These are phyloP conservation scores for Emydocephalus ijimae DNA, from an alignment of 2,113 vertebrate species.

Conservation along the genomic window DNA sequence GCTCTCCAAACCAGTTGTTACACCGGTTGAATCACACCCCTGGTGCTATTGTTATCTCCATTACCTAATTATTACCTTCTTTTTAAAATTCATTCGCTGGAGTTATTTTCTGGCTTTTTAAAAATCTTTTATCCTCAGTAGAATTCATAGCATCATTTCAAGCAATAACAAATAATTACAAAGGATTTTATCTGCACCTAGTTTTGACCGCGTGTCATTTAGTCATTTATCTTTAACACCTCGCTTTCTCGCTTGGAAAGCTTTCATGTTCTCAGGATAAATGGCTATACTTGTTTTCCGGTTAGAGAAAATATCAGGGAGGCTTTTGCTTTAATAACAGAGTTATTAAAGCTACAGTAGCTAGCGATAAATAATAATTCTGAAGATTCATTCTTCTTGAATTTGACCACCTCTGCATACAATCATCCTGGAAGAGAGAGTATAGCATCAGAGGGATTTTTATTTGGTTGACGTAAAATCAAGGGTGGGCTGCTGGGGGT, in stretches of 20 bases:
- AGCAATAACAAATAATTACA: constrained; percentile 22
- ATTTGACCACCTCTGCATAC: background rate
- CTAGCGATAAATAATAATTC: background rate
- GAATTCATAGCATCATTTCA: constrained; percentile 8
- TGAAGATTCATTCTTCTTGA: background rate
- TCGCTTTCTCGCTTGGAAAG: constrained; percentile 43
- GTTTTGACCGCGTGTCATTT: constrained; percentile 28
- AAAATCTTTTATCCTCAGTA: background rate
- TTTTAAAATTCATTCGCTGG: background rate
- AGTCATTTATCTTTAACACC: constrained; percentile 47
- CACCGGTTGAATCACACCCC: too few relatives aligned
- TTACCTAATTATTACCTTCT: too few relatives aligned
- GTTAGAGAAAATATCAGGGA: background rate
- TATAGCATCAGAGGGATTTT: background rate
- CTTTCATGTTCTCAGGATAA: constrained; percentile 52
- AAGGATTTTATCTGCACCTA: constrained; percentile 16
- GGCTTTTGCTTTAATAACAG: background rate
- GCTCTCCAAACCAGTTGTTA: too few relatives aligned
- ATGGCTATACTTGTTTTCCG: constrained; percentile 35
- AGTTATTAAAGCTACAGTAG: background rate
- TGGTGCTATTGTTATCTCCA: too few relatives aligned
- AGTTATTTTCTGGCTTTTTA: background rate
- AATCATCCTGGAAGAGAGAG: background rate
- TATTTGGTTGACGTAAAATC: background rate
- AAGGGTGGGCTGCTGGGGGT: too few relatives aligned